Evolutionary conservation across 2,888 invertebrate species (phyloP).

Genomic region (Gymnoscelis rufifasciata): DNA sequence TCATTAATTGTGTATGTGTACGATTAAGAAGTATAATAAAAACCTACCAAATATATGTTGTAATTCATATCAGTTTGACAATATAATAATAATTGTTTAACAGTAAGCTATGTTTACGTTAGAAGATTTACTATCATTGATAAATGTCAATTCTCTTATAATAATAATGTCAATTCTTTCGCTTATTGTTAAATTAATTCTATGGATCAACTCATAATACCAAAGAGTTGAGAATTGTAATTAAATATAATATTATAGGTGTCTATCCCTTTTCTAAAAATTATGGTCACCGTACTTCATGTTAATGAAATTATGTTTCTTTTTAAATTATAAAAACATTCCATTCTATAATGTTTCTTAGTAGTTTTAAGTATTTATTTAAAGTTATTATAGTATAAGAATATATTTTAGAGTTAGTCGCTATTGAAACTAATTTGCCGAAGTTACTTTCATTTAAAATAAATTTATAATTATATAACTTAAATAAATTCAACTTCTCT

Average conservation of each 20-base stretch:
- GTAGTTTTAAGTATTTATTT: slow-evolving; percentile 55
- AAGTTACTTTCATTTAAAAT: slow-evolving; percentile 13
- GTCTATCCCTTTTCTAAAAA: slow-evolving; percentile 59
- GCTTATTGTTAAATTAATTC: slow-evolving; percentile 25
- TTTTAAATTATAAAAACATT: slow-evolving; percentile 47
- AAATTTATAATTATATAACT: slow-evolving; percentile 3
- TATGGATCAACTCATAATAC: slow-evolving; percentile 40
- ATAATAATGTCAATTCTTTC: slow-evolving; percentile 32
- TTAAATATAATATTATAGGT: slow-evolving; percentile 45
- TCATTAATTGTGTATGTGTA: too few species aligned
- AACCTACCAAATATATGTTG: not conserved
- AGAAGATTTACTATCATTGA: slow-evolving; percentile 16
- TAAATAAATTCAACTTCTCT: slow-evolving; percentile 6
- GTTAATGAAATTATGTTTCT: slow-evolving; percentile 33
- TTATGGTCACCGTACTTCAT: slow-evolving; percentile 56
- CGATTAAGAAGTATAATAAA: not conserved
- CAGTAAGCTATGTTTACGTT: slow-evolving; percentile 1
- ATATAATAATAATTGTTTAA: not conserved
- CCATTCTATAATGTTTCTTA: slow-evolving; percentile 53
- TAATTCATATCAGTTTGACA: slow-evolving; percentile 11
- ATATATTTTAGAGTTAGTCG: slow-evolving; percentile 44
- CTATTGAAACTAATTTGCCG: slow-evolving; percentile 39
- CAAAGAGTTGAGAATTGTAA: slow-evolving; percentile 37
- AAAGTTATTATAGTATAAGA: slow-evolving; percentile 56
- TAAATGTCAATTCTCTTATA: slow-evolving; percentile 27